Base-by-base conservation (phyloP, 2,888 invertebrate species). In the Timema podura region DNA sequence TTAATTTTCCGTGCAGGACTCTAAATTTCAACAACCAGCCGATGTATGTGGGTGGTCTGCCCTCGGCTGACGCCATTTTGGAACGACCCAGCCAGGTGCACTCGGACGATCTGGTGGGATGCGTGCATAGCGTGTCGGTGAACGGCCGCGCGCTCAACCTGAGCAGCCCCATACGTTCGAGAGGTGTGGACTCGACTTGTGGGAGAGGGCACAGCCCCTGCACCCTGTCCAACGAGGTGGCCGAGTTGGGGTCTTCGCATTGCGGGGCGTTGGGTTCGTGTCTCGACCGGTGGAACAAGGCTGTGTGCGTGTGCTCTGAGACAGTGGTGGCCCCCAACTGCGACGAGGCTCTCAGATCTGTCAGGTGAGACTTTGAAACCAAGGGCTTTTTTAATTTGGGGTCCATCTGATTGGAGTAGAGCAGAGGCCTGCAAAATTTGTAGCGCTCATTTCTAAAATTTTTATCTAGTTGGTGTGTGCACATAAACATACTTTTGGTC, bases 21-120 rank as follows among this genome's bases (percentile, higher is more conserved):
- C 82, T 96, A 64, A 95, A 95, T 79, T 96, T 96, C 82, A 94
- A 95, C 83, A 93, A 92, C 76, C 92, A 95, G 77, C 92, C 91
- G 0, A 82, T 97, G 71, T 85, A 92, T 64, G 86, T 97, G 74
- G 96, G 96, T 44, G 97, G 97, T 8, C 83, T 97, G 49, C 85
- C 88, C 64, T 89, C 89, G 75, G 92, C 95, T 0, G 93, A 94
- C 81, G 92, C 95, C 13, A 89, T 96, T 0, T 81, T 96, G 46
- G 94, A 95, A 79, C 87, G 95, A 64, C 93, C 93, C 0, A 95
- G 94, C 0, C 96, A 96, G 82, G 88, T 97, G 54, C 91, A 91
- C 77, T 91, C 95, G 0, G 96, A 96, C 79, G 96, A 97, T 79
- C 89, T 98, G 72, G 90, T 96, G 15, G 98, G 98, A 6, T 98